Percentiles rank a stretch among this genome's conserved stretches.
Conservation (phyloP, 92 coral and sea anemone genomes). For the Palythoa caribaeorum region DNA sequence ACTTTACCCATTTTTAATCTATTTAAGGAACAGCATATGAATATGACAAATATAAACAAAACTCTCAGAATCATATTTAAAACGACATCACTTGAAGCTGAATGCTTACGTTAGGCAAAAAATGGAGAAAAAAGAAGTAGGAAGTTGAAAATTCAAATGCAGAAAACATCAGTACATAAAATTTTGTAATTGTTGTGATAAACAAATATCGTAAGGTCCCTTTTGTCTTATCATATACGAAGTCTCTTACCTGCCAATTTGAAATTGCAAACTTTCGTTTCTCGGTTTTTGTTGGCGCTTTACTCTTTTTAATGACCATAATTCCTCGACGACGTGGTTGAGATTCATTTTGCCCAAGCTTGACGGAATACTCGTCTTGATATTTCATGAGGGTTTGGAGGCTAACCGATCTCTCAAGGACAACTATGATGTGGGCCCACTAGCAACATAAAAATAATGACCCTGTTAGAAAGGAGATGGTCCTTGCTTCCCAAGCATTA, state of each 20-base stretch:
- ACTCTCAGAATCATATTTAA: too few species aligned
- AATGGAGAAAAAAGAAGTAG: too few species aligned
- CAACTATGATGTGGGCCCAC: conserved; percentile 95
- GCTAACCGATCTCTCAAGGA: conserved; percentile 77
- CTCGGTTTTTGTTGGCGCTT: conserved; percentile 73
- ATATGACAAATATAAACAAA: too few species aligned
- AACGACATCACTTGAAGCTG: too few species aligned
- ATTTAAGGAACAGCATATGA: too few species aligned
- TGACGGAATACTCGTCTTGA: conserved; percentile 88
- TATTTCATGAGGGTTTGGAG: conserved; percentile 71
- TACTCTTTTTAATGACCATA: conserved; percentile 83
- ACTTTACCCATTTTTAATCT: too few species aligned
- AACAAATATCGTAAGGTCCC: neutral
- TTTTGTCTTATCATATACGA: neutral
- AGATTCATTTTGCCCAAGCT: conserved; percentile 60
- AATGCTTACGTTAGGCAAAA: too few species aligned
- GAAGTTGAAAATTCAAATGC: too few species aligned
- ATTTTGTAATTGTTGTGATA: neutral
- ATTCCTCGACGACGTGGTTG: conserved; percentile 76
- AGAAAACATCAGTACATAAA: neutral
- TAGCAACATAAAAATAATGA: conserved; percentile 8
- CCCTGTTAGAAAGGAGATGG: neutral
- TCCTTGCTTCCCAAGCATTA: neutral
- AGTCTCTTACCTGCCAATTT: conserved; percentile 83
- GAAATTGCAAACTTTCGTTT: conserved; percentile 70